phyloP scores from a whole-genome alignment of 1,140 invertebrate species.

The Bombus confusus region DNA sequence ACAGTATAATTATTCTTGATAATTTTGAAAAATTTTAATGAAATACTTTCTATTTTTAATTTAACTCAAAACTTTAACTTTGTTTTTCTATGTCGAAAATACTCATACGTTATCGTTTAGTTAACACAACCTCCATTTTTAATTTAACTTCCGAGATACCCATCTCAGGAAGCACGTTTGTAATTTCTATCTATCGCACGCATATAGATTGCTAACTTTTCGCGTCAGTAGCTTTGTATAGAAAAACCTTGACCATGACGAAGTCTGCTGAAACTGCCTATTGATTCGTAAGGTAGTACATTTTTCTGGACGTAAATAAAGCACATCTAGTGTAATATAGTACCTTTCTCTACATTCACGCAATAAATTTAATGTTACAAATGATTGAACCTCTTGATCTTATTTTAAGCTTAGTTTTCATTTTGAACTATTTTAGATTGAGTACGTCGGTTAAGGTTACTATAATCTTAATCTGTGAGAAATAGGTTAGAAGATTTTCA shows the following conservation, averaged over 20 bases:
- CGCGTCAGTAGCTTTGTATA: not conserved
- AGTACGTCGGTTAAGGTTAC: too few relatives aligned
- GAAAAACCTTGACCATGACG: slow-evolving; percentile 25
- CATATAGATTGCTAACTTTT: not conserved
- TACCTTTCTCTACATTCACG: not conserved
- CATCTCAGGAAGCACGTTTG: not conserved
- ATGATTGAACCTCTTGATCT: not conserved
- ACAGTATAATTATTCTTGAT: not conserved
- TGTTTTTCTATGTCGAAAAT: not conserved
- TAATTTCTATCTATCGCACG: not conserved
- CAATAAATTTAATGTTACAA: not conserved
- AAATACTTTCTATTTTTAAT: not conserved
- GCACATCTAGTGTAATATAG: not conserved
- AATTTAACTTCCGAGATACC: not conserved
- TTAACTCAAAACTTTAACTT: not conserved
- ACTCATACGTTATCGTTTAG: not conserved
- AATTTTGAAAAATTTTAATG: not conserved
- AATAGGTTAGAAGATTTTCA: too few relatives aligned
- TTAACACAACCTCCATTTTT: not conserved
- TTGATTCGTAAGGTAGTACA: not conserved
- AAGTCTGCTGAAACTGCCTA: slow-evolving; percentile 4
- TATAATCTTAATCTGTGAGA: too few relatives aligned
- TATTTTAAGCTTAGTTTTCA: too few relatives aligned
- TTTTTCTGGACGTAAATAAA: not conserved
- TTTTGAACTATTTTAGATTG: too few relatives aligned